Evolutionary conservation across 2,888 invertebrate species (phyloP).

Genomic region (Meloe dianella): DNA sequence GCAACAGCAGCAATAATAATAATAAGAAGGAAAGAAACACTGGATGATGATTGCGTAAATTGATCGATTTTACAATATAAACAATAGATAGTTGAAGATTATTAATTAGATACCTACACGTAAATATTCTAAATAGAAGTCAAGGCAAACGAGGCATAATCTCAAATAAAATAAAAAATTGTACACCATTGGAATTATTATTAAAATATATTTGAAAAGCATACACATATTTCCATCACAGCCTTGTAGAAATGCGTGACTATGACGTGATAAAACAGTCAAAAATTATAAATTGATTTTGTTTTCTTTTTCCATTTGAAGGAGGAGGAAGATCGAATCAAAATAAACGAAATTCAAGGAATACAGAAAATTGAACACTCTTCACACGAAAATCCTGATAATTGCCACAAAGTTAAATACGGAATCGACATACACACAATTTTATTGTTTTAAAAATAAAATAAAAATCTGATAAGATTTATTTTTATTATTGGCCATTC

Average conservation of each 20-base stretch:
- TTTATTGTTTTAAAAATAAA: no score
- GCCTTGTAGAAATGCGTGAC: constrained; percentile 1
- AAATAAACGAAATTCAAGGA: neutral
- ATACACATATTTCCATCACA: neutral
- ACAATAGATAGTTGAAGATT: constrained; percentile 9
- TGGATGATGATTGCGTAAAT: constrained; percentile 20
- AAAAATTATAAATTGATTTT: neutral
- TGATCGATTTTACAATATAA: neutral
- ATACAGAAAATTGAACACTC: neutral
- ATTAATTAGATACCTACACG: constrained; percentile 9
- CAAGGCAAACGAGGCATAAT: constrained; percentile 14
- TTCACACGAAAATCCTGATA: no score
- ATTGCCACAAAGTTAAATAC: no score
- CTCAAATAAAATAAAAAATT: neutral
- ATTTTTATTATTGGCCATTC: neutral
- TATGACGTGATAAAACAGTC: neutral
- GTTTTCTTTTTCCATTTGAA: no score
- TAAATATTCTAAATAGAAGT: constrained; percentile 20
- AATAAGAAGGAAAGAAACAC: constrained; percentile 19
- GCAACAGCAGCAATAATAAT: constrained; percentile 27
- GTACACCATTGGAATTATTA: constrained; percentile 1
- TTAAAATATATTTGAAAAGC: neutral
- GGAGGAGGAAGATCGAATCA: neutral
- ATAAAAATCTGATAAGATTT: neutral
- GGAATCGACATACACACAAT: no score